Conservation (phyloP, 1,140 invertebrate species). For the Portunus trituberculatus region DNA sequence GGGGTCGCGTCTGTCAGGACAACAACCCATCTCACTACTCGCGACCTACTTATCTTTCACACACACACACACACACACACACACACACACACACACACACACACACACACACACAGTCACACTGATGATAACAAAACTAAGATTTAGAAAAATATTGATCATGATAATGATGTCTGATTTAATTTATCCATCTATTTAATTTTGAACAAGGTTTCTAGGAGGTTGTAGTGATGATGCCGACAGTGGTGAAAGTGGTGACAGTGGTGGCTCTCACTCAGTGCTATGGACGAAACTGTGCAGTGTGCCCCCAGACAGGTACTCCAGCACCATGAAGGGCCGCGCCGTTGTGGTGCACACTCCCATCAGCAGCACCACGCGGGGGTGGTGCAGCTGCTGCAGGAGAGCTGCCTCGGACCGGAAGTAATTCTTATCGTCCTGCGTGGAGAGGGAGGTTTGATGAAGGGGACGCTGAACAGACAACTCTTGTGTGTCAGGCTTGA, state of each 20-base stretch:
- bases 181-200: too few species aligned
- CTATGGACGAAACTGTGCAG: constrained; percentile 73
- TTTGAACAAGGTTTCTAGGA: neutral
- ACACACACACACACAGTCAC: too few species aligned
- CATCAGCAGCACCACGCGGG: constrained; percentile 76
- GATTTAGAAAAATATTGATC: too few species aligned
- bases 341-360: constrained; percentile 73
- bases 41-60: too few species aligned
- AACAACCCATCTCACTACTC: too few species aligned
- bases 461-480: too few species aligned
- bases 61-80: too few species aligned
- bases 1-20: constrained; percentile 44
- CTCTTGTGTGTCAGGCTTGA: too few species aligned
- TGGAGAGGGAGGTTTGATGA: neutral
- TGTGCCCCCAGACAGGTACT: constrained; percentile 75
- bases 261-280: constrained; percentile 58
- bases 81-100: too few species aligned
- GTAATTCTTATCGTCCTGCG: constrained; percentile 77
- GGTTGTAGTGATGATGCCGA: neutral
- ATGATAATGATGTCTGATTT: too few species aligned
- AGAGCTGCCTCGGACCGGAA: constrained; percentile 77
- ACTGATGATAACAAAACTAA: too few species aligned
- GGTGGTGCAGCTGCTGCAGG: constrained; percentile 77
- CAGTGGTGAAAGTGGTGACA: neutral
- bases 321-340: constrained; percentile 76